phyloP scores from a whole-genome alignment of 2,888 invertebrate species.

The Drosophila ezoana region DNA sequence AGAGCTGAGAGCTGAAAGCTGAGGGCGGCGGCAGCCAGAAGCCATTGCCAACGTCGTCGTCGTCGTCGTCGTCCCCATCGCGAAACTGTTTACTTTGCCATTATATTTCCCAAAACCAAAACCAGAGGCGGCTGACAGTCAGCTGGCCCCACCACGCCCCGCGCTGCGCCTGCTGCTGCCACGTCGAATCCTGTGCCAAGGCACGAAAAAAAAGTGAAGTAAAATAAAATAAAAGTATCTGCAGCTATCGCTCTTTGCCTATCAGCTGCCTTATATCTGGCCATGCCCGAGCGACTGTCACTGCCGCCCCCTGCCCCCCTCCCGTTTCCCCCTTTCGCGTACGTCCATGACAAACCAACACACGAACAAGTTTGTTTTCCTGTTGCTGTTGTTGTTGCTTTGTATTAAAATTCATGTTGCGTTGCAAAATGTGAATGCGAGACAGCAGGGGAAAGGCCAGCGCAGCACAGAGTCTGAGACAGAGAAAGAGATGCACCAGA shows the following conservation, averaged over 20 bases:
- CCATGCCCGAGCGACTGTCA: constrained; percentile 42
- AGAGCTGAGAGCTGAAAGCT: constrained; percentile 8
- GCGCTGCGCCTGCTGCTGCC: background rate
- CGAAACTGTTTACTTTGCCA: constrained; percentile 75
- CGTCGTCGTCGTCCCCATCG: constrained; percentile 40
- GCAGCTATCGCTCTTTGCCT: constrained; percentile 60
- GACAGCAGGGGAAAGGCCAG: constrained; percentile 30
- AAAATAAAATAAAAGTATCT: constrained; percentile 61
- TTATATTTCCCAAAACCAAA: constrained; percentile 64
- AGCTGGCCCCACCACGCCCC: constrained; percentile 13
- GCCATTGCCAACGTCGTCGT: constrained; percentile 38
- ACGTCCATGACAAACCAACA: constrained; percentile 9
- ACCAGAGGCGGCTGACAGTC: constrained; percentile 58
- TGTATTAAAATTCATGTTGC: constrained; percentile 64
- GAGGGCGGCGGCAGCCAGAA: constrained; percentile 52
- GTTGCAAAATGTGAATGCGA: constrained; percentile 54
- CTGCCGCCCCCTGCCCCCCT: constrained; percentile 11
- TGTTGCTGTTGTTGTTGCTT: constrained; percentile 34
- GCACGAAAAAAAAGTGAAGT: constrained; percentile 29
- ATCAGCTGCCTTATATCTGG: constrained; percentile 58
- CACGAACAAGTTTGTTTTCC: constrained; percentile 49
- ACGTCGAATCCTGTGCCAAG: constrained; percentile 39
- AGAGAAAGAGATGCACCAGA: constrained; percentile 17
- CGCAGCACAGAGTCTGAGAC: constrained; percentile 13
- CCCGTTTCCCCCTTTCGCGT: background rate